Percentiles rank a stretch among this genome's conserved stretches.
phyloP scores from a whole-genome alignment of 2,888 invertebrate species.

The Thymelicus acteon region DNA sequence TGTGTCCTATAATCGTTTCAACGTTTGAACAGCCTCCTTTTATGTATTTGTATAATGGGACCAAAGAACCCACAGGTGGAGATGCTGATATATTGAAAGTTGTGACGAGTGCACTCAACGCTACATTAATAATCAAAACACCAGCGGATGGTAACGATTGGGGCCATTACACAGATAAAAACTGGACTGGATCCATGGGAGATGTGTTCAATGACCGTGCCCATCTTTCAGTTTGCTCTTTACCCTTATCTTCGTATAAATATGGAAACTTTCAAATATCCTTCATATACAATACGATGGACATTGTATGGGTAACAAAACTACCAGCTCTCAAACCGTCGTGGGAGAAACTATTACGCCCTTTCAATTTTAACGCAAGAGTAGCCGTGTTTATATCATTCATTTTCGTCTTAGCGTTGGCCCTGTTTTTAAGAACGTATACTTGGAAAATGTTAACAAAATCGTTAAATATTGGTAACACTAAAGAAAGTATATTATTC shows the following conservation, averaged over 20 bases:
- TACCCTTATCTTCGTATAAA: conserved; percentile 55
- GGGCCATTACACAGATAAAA: conserved; percentile 55
- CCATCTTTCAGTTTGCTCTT: conserved; percentile 57
- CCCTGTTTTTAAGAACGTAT: conserved; percentile 50
- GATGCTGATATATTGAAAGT: conserved; percentile 62
- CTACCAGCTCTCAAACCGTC: conserved; percentile 53
- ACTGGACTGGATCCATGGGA: conserved; percentile 69
- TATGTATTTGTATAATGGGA: conserved; percentile 57
- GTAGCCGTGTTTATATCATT: conserved; percentile 54
- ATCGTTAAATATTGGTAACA: conserved; percentile 48
- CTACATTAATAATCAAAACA: conserved; percentile 54
- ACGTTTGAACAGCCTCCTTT: conserved; percentile 65
- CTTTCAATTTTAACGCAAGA: conserved; percentile 54
- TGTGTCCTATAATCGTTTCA: conserved; percentile 58
- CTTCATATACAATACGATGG: conserved; percentile 59
- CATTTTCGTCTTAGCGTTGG: conserved; percentile 53
- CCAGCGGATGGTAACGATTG: conserved; percentile 50
- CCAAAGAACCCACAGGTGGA: conserved; percentile 52
- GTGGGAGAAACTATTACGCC: conserved; percentile 63
- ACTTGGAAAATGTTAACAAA: conserved; percentile 49
- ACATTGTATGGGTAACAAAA: conserved; percentile 63
- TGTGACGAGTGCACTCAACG: conserved; percentile 56
- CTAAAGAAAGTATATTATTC: conserved; percentile 58
- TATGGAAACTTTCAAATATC: conserved; percentile 67
- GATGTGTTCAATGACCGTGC: conserved; percentile 56